These are phyloP conservation scores for Dermochelys coriacea DNA, from an alignment of 2,797 vertebrate species.

Conservation along the genomic window DNA sequence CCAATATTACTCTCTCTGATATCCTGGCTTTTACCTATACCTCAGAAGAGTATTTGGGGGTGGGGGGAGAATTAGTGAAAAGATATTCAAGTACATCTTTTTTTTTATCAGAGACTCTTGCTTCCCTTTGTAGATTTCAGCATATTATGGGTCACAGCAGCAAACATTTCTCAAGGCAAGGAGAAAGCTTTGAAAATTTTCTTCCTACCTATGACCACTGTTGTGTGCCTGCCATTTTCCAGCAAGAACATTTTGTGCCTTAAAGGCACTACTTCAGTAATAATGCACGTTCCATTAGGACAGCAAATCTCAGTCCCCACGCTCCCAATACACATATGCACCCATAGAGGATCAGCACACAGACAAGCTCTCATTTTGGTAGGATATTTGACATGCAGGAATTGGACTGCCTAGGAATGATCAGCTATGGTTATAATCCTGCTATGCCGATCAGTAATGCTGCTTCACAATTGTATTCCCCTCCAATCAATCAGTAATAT, in stretches of 20 bases:
- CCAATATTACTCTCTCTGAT: not conserved
- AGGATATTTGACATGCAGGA: not conserved
- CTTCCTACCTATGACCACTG: not conserved
- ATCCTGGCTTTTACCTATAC: not conserved
- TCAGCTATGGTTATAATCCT: not conserved
- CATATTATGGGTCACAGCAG: not conserved
- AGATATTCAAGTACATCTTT: not conserved
- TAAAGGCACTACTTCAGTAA: not conserved
- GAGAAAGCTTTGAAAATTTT: not conserved
- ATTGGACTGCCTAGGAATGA: not conserved
- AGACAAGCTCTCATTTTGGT: not conserved
- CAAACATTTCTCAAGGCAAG: not conserved
- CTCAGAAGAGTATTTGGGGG: not conserved
- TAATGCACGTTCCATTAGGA: not conserved
- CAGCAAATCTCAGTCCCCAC: not conserved
- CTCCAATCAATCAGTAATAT: not conserved
- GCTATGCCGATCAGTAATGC: rapidly evolving
- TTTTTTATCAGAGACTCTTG: not conserved
- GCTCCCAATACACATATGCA: not conserved
- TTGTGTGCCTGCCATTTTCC: not conserved
- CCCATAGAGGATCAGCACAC: not conserved
- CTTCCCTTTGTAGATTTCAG: not conserved
- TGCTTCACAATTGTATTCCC: not conserved
- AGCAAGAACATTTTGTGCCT: not conserved
- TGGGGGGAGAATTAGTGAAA: not conserved